Conservation (phyloP, 2,888 invertebrate genomes). For the Achlya flavicornis region DNA sequence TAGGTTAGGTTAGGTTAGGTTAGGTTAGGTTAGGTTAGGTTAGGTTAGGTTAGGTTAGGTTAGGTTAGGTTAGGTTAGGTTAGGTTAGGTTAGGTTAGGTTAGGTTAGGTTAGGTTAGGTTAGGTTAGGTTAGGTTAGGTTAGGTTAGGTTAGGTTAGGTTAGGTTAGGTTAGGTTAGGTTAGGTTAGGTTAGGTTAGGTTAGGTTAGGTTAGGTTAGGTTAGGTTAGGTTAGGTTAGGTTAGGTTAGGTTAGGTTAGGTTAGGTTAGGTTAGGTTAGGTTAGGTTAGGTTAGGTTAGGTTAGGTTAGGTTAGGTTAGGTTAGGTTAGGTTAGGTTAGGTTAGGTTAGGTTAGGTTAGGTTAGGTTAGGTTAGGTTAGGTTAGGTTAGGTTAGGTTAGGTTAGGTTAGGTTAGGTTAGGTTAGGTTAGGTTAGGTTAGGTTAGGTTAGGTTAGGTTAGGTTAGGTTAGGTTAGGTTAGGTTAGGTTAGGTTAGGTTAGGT, state of each 20-base stretch:
- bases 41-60: slow-evolving; percentile 33
- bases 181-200: slow-evolving; percentile 24
- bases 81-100: slow-evolving; percentile 25
- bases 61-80: slow-evolving; percentile 28
- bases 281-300: slow-evolving; percentile 26
- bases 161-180: slow-evolving; percentile 25
- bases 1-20: slow-evolving; percentile 24
- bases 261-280: slow-evolving; percentile 25
- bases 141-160: slow-evolving; percentile 26
- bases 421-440: slow-evolving; percentile 22
- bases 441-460: slow-evolving; percentile 24
- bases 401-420: slow-evolving; percentile 24
- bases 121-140: slow-evolving; percentile 26
- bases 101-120: slow-evolving; percentile 24
- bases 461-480: slow-evolving; percentile 24
- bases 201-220: slow-evolving; percentile 24
- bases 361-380: slow-evolving; percentile 26
- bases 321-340: slow-evolving; percentile 27
- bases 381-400: slow-evolving; percentile 27
- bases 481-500: slow-evolving; percentile 24
- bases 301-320: slow-evolving; percentile 23
- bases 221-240: slow-evolving; percentile 25
- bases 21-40: slow-evolving; percentile 30
- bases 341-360: slow-evolving; percentile 25
- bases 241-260: slow-evolving; percentile 23